Evolutionary conservation across 2,797 vertebrate genomes (phyloP).

Genomic region (Sebastiscus albofasciatus): DNA sequence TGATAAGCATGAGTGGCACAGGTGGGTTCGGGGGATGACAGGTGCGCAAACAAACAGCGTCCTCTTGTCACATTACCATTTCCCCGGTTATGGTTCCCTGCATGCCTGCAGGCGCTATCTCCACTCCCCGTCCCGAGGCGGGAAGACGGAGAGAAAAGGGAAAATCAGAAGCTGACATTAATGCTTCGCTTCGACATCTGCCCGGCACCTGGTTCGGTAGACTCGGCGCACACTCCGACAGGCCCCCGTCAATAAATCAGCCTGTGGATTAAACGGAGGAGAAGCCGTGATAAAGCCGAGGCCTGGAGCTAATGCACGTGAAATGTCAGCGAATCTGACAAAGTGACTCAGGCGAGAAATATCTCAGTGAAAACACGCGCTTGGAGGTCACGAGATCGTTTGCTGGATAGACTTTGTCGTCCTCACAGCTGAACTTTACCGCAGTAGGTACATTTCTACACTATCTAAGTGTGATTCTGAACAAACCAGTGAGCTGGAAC

Average conservation of each 20-base stretch:
- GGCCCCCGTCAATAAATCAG: constrained; percentile 70
- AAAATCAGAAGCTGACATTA: constrained; percentile 56
- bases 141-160: neutral
- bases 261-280: constrained; percentile 57
- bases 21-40: constrained; percentile 61
- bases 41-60: constrained; percentile 40
- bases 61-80: constrained; percentile 67
- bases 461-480: neutral
- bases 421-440: constrained; percentile 19
- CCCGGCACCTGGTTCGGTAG: constrained; percentile 68
- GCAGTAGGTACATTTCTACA: neutral
- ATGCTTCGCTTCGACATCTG: constrained; percentile 69
- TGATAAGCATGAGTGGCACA: constrained; percentile 67
- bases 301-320: constrained; percentile 48
- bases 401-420: constrained; percentile 11
- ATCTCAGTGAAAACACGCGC: constrained; percentile 40
- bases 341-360: constrained; percentile 40
- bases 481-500: neutral
- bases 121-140: constrained; percentile 9
- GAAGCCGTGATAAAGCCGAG: constrained; percentile 60
- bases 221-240: constrained; percentile 16
- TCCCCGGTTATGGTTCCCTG: constrained; percentile 30
- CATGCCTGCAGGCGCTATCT: constrained; percentile 36
- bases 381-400: constrained; percentile 27
- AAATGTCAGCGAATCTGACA: constrained; percentile 51